Evolutionary conservation across 2,888 invertebrate genomes (phyloP).

Genomic region (Campoplex capitator): DNA sequence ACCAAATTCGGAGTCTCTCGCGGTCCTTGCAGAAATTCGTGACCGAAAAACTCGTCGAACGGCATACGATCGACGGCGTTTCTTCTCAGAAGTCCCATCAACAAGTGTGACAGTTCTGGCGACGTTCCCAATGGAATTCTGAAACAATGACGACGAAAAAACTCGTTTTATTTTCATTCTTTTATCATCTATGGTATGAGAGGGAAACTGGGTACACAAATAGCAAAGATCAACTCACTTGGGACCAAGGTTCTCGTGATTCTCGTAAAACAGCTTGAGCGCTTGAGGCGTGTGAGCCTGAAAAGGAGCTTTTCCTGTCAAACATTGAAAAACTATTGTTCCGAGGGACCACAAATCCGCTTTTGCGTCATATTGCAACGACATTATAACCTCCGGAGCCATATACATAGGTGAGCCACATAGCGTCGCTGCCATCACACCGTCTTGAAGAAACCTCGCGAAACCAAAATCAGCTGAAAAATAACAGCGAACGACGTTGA

Average conservation of each 20-base stretch:
- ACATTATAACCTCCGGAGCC: slow-evolving; percentile 99
- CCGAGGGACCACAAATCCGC: slow-evolving; percentile 99
- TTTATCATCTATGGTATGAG: slow-evolving; percentile 58
- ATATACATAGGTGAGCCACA: slow-evolving; percentile 99
- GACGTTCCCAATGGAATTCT: slow-evolving; percentile 98
- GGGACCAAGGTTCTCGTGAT: slow-evolving; percentile 95
- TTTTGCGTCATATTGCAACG: slow-evolving; percentile 98
- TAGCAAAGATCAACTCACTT: slow-evolving; percentile 88
- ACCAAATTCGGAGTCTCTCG: slow-evolving; percentile 84
- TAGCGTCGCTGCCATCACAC: slow-evolving; percentile 99
- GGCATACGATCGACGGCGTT: slow-evolving; percentile 98
- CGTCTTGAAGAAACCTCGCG: slow-evolving; percentile 98
- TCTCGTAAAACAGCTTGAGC: slow-evolving; percentile 98
- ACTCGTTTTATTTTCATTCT: background rate
- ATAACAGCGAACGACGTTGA: slow-evolving; percentile 60
- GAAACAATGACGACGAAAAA: slow-evolving; percentile 74
- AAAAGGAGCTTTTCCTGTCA: slow-evolving; percentile 99
- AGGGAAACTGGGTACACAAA: no score
- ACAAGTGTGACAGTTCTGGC: slow-evolving; percentile 93
- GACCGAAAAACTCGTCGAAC: slow-evolving; percentile 98
- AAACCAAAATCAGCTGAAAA: slow-evolving; percentile 98
- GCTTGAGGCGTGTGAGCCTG: slow-evolving; percentile 99
- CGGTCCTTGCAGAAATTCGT: slow-evolving; percentile 93
- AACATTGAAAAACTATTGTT: slow-evolving; percentile 99
- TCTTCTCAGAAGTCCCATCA: slow-evolving; percentile 94